A percentile compares a stretch with the other conserved stretches of the same genome.
Evolutionary conservation across 2,113 vertebrate genomes (phyloP).

Genomic region (Platichthys stellatus): DNA sequence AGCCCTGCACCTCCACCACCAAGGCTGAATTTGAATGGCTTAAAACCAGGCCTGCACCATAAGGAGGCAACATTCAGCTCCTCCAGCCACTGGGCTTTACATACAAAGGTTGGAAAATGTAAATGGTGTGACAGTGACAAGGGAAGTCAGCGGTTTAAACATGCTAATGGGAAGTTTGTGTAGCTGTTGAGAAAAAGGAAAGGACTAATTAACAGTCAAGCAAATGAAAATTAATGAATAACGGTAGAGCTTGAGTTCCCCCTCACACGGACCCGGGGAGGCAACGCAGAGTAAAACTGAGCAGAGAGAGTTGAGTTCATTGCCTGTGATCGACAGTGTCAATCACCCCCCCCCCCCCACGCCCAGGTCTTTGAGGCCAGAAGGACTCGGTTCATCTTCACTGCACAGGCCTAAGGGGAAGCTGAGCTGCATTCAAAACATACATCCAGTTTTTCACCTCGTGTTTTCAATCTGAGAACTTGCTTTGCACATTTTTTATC

Average conservation of each 20-base stretch:
- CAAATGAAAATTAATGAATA: constrained; percentile 28
- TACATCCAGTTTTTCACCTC: not conserved
- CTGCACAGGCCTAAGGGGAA: constrained; percentile 40
- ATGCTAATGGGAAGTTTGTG: constrained; percentile 53
- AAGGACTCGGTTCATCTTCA: constrained; percentile 58
- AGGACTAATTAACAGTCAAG: constrained; percentile 32
- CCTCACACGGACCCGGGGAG: not conserved
- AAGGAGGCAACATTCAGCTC: constrained; percentile 69
- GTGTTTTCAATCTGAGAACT: not conserved
- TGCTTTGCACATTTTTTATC: not conserved
- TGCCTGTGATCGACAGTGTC: constrained; percentile 89
- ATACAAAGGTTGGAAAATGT: constrained; percentile 65
- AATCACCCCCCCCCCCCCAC: constrained; percentile 58
- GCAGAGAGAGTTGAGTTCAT: constrained; percentile 83
- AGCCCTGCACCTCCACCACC: constrained; percentile 62
- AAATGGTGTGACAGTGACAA: constrained; percentile 49
- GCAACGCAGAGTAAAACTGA: not conserved
- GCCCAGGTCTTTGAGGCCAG: constrained; percentile 60
- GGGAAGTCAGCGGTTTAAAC: constrained; percentile 40
- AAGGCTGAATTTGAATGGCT: constrained; percentile 67
- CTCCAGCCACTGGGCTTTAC: constrained; percentile 57
- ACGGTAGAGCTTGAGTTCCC: constrained; percentile 16
- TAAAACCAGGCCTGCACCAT: constrained; percentile 65
- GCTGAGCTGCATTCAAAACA: not conserved
- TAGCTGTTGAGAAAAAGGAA: constrained; percentile 4